Base-by-base conservation (phyloP, 2,113 vertebrate genomes). In the Carassius gibelio region DNA sequence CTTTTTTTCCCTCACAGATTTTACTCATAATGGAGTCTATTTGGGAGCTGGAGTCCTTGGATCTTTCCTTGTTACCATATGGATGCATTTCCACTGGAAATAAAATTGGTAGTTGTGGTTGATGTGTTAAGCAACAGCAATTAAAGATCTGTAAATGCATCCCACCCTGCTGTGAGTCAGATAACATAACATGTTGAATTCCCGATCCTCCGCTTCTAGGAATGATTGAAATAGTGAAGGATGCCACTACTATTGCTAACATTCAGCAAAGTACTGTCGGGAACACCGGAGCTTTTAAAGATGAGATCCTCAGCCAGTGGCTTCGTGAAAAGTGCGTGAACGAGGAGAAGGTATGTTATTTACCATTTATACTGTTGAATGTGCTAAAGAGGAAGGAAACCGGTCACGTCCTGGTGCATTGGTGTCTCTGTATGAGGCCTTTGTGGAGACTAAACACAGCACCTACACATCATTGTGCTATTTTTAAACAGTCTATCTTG, bases 41-140 rank as follows among this genome's bases (percentile, higher is more conserved):
- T 92, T 99, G 98, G 98, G 97, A 99, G 93, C 95, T 95, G 0
- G 98, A 99, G 88, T 98, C 96, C 2, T 92, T 99, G 91, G 98
- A 99, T 85, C 95, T 99, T 80, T 98, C 95, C 75, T 94, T 99
- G 87, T 84, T 99, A 72, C 98, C 98, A 0, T 99, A 99, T 38
- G 98, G 98, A 30, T 99, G 98, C 90, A 99, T 99, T 94, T 99
- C 98, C 90, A 99, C 98, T 19, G 98, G 98, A 79, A 97, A 98
- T 94, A 97, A 96, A 94, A 99, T 99, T 91, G 98, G 98, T 99
- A 91, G 42, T 30, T 4, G 86, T 11, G 11, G 88, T 82, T 38
- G 0, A 8, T 26, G 3, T 57, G 1, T 14, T 38, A 74, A 38
- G 5, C 8, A 10, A 11, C 34, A 5, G 9, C 69, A 42, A 36